Conservation (phyloP, 2,797 vertebrate species). For the Heliangelus exortis region DNA sequence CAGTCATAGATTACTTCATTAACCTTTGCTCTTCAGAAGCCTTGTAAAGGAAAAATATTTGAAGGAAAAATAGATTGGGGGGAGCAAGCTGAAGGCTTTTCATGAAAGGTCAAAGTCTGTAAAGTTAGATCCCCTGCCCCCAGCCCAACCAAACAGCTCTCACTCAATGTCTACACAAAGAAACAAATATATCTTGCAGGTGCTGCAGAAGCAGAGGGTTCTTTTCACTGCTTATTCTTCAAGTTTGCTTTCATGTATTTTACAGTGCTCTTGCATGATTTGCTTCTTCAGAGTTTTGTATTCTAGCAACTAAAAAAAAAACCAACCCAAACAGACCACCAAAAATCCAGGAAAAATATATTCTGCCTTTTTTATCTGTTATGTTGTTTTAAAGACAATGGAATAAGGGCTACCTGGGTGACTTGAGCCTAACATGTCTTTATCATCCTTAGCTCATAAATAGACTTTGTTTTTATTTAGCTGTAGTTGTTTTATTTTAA, state of each 20-base stretch:
- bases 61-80: background rate
- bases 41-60: slow-evolving; percentile 20
- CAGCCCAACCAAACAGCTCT: accelerated
- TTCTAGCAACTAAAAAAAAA: no score
- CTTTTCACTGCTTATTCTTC: background rate
- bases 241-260: background rate
- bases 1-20: slow-evolving; percentile 48
- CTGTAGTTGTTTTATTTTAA: background rate
- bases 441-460: slow-evolving; percentile 7
- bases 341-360: background rate
- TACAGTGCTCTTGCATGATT: background rate
- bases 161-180: background rate
- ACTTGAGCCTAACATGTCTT: background rate
- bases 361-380: background rate
- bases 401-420: background rate
- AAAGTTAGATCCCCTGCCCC: background rate
- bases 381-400: background rate
- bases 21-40: slow-evolving; percentile 62
- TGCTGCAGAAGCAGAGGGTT: background rate
- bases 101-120: slow-evolving; percentile 27
- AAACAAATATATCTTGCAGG: background rate
- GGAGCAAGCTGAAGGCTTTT: background rate
- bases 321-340: background rate
- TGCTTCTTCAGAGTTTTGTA: background rate
- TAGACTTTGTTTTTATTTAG: slow-evolving; percentile 7